Base-by-base conservation (phyloP, 2,888 invertebrate species). In the Malthinus seriepunctatus region DNA sequence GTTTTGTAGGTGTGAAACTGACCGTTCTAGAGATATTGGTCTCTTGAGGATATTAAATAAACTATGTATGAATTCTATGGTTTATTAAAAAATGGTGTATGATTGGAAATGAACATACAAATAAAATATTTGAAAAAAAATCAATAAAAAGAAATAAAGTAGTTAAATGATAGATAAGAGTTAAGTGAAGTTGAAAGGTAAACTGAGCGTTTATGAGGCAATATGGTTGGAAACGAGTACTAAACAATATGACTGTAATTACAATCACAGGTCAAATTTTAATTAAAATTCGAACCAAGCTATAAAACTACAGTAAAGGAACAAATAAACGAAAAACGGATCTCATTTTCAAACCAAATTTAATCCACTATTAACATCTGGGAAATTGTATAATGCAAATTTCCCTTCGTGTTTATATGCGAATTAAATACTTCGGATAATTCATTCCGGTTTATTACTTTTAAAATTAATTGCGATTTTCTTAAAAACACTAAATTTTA, bases 281-380 rank as follows among this genome's bases (percentile, higher is more conserved):
- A 65, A 65, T 65, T 65, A 65, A 65, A 65, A 65, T 62, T 63
- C 63, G 62, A 65, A 65, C 63, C 60, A 60, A 56, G 55, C 62
- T 48, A 60, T 63, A 63, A 65, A 65, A 65, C 62, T 56, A 63
- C 56, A 62, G 60, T 63, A 65, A 63, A 60, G 58, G 62, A 62
- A 62, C 58, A 62, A 62, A 59, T 62, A 62, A 62, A 55, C 49
- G 52, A 51, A 55, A 64, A 65, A 61, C 60, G 65, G 67, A 66
- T 67, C 66, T 69, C 67, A 65, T 68, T 68, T 65, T 60, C 60
- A 60, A 61, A 65, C 67, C 67, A 63, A 66, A 67, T 69, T 67
- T 69, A 69, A 69, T 67, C 64, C 63, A 51, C 65, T 60, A 67
- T 67, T 67, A 67, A 66, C 65, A 63, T 67, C 64, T 65, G 65